Evolutionary conservation across 23 tunicate species (phyloP).

Genomic region (Diplosoma virens): DNA sequence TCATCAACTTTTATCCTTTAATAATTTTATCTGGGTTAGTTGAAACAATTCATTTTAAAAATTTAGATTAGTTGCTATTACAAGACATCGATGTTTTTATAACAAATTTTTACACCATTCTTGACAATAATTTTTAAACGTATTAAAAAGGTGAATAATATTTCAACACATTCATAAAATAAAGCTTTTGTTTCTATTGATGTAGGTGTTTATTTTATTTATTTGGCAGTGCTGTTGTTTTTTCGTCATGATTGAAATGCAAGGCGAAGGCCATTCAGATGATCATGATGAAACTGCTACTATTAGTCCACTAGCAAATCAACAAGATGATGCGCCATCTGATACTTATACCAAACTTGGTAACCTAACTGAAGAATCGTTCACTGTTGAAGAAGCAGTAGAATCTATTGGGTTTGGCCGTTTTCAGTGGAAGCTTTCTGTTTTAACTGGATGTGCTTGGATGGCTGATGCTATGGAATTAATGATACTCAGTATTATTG

Average conservation of each 20-base stretch:
- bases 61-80: too few species aligned
- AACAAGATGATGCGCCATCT: neutral
- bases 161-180: too few species aligned
- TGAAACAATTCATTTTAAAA: too few species aligned
- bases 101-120: too few species aligned
- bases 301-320: neutral
- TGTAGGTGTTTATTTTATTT: too few species aligned
- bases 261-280: neutral
- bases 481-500: slow-evolving; percentile 89
- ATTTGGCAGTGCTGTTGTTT: too few species aligned
- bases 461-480: slow-evolving; percentile 99
- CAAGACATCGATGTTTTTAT: too few species aligned
- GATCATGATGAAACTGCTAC: neutral
- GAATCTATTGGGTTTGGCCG: slow-evolving; percentile 92
- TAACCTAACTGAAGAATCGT: slow-evolving; percentile 36
- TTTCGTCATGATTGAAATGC: slow-evolving; percentile 23
- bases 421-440: slow-evolving; percentile 90
- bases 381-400: slow-evolving; percentile 97
- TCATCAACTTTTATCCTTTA: too few species aligned
- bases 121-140: too few species aligned
- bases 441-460: slow-evolving; percentile 98
- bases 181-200: too few species aligned
- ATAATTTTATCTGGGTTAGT: too few species aligned
- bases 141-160: too few species aligned
- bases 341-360: neutral